A percentile compares a stretch with the other conserved stretches of the same genome.
Conservation (phyloP, 2,888 invertebrate genomes). For the Pseudococcus viburni region DNA sequence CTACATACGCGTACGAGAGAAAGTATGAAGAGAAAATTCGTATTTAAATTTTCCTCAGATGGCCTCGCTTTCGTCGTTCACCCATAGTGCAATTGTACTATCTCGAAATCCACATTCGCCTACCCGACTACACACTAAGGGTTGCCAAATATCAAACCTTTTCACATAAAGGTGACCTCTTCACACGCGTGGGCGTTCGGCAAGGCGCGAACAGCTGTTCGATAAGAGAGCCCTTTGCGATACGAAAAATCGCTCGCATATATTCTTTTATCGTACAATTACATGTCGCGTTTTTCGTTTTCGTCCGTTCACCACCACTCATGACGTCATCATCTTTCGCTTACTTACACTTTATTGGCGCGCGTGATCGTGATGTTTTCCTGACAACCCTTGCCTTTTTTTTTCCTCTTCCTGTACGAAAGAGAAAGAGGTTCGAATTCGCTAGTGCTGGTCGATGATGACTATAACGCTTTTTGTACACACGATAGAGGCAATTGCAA, state of each 20-base stretch:
- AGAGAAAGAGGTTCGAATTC: background rate
- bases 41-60: conserved; percentile 20
- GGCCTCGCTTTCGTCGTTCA: background rate
- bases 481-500: background rate
- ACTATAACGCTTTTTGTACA: background rate
- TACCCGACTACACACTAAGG: background rate
- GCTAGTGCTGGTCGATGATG: background rate
- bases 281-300: conserved; percentile 8
- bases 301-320: background rate
- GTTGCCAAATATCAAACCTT: conserved; percentile 37
- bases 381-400: conserved; percentile 9
- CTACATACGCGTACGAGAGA: background rate
- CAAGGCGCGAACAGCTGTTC: conserved; percentile 39
- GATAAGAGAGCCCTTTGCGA: background rate
- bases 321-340: conserved; percentile 38
- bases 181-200: conserved; percentile 1
- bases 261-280: conserved; percentile 7
- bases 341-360: conserved; percentile 14
- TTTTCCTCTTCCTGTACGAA: background rate
- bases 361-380: conserved; percentile 12
- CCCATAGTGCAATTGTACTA: background rate
- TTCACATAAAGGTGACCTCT: conserved; percentile 28
- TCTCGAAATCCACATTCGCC: background rate
- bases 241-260: conserved; percentile 5
- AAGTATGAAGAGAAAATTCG: conserved; percentile 14